Percentiles rank a stretch among this genome's conserved stretches.
Evolutionary conservation across 2,888 invertebrate genomes (phyloP).

Genomic region (Nezara viridula): DNA sequence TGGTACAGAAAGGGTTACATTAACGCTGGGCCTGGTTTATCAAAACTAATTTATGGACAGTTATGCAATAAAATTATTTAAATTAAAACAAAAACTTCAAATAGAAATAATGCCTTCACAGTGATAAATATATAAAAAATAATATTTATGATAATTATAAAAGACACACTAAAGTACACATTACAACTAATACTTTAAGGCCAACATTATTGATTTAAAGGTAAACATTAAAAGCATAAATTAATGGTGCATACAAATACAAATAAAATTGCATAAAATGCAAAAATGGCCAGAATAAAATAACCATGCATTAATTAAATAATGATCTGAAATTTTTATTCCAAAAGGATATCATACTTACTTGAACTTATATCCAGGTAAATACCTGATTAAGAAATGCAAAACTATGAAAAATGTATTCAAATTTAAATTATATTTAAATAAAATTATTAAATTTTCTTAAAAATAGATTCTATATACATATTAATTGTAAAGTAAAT

Average conservation of each 20-base stretch:
- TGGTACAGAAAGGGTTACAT: not conserved
- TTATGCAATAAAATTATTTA: no score
- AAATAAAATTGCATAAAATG: not conserved
- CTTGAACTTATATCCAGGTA: constrained; percentile 38
- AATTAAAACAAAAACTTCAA: no score
- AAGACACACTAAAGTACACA: not conserved
- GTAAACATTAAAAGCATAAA: not conserved
- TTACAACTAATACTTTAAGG: not conserved
- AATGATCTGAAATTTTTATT: not conserved
- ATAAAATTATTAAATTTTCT: not conserved
- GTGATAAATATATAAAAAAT: not conserved
- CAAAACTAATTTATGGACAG: no score
- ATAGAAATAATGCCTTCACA: no score
- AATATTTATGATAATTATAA: not conserved
- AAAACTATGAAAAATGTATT: constrained; percentile 24
- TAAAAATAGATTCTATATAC: not conserved
- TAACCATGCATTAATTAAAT: constrained; percentile 17
- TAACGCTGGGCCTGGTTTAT: no score
- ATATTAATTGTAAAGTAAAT: not conserved
- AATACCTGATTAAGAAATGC: constrained; percentile 52
- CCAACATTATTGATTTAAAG: not conserved
- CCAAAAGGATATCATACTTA: constrained; percentile 41
- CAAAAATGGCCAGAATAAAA: not conserved
- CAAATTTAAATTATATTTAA: not conserved
- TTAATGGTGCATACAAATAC: not conserved